Evolutionary conservation across 1,140 invertebrate species (phyloP).

Genomic region (Galleria mellonella): DNA sequence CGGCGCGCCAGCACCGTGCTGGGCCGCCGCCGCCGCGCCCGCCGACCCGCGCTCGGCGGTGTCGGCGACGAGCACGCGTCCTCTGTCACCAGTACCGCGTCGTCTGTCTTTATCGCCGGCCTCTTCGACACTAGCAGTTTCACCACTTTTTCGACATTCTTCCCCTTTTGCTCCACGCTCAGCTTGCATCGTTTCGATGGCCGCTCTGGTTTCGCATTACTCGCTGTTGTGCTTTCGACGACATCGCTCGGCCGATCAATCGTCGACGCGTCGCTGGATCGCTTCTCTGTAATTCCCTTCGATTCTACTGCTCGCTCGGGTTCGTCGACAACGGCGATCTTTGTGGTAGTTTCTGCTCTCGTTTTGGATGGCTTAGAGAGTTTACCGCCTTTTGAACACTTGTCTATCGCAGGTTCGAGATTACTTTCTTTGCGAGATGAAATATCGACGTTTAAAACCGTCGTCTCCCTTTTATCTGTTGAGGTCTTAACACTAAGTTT

Average conservation of each 20-base stretch:
- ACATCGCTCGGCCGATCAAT: background rate
- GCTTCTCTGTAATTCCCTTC: background rate
- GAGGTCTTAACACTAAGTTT: background rate
- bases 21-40: conserved; percentile 18
- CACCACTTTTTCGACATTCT: conserved; percentile 42
- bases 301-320: background rate
- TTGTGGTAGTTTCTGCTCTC: background rate
- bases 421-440: background rate
- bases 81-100: conserved; percentile 49
- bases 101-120: conserved; percentile 50
- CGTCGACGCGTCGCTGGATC: background rate
- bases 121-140: conserved; percentile 55
- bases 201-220: conserved; percentile 9
- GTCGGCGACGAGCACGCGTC: conserved; percentile 51
- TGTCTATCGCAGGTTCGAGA: background rate
- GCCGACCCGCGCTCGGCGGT: conserved; percentile 14
- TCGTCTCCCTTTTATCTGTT: background rate
- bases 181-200: conserved; percentile 15
- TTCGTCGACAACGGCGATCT: background rate
- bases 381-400: background rate
- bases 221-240: background rate
- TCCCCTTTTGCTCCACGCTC: conserved; percentile 27
- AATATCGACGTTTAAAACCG: background rate
- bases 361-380: background rate
- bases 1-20: conserved; percentile 12